These are phyloP conservation scores for Euura lappo DNA, from an alignment of 1,140 invertebrate species.

Conservation along the genomic window DNA sequence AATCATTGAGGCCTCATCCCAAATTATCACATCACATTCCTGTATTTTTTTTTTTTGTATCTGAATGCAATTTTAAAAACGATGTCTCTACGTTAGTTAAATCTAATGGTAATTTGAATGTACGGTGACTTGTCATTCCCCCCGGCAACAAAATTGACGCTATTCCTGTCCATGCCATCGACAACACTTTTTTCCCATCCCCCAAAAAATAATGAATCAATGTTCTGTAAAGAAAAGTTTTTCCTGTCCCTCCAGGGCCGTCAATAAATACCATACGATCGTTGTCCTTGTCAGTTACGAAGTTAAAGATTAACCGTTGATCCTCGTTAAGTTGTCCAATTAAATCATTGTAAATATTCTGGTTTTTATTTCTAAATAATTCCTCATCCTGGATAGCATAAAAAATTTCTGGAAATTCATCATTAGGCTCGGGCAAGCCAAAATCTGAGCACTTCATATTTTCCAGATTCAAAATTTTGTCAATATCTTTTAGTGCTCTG, in stretches of 20 bases:
- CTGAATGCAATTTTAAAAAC: neutral
- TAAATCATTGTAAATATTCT: neutral
- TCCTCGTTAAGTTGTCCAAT: neutral
- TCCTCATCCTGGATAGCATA: too few relatives aligned
- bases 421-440: too few relatives aligned
- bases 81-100: conserved; percentile 14
- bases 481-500: too few relatives aligned
- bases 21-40: neutral
- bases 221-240: neutral
- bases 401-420: too few relatives aligned
- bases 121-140: conserved; percentile 26
- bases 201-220: conserved; percentile 21
- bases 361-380: neutral
- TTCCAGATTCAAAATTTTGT: too few relatives aligned
- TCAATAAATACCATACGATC: neutral
- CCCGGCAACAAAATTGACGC: conserved; percentile 35
- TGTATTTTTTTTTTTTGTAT: conserved; percentile 10
- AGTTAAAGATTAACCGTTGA: conserved; percentile 16
- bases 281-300: neutral
- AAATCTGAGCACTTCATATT: too few relatives aligned
- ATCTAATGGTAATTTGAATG: conserved; percentile 26
- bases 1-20: conserved; percentile 9
- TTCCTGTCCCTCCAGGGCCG: too few relatives aligned
- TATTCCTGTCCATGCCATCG: conserved; percentile 39
- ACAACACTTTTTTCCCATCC: conserved; percentile 11